These are phyloP conservation scores for Zygaena filipendulae DNA, from an alignment of 2,888 invertebrate genomes.

Conservation along the genomic window DNA sequence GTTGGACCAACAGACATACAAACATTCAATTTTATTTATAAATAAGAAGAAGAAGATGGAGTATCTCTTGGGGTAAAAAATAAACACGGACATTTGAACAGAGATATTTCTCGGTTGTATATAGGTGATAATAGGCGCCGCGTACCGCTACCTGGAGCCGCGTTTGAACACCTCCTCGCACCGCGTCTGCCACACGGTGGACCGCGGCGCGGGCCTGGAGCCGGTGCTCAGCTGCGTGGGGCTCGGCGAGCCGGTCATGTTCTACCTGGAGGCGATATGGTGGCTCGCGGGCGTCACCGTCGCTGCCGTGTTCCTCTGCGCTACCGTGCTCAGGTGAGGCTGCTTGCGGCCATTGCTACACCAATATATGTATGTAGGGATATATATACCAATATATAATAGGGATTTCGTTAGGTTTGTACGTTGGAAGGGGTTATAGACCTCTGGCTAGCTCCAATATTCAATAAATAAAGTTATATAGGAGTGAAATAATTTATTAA, in stretches of 20 bases:
- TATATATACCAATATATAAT: neutral
- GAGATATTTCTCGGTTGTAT: too few species aligned
- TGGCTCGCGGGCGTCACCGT: conserved; percentile 77
- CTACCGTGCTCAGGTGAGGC: conserved; percentile 71
- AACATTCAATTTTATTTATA: too few species aligned
- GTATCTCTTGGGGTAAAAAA: too few species aligned
- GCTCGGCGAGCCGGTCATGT: conserved; percentile 80
- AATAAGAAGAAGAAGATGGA: too few species aligned
- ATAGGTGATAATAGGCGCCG: conserved; percentile 49
- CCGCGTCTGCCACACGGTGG: conserved; percentile 56
- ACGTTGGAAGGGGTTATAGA: neutral
- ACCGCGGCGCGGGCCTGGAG: conserved; percentile 70
- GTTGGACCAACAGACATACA: too few species aligned
- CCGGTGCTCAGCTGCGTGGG: conserved; percentile 82
- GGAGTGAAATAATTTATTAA: too few species aligned
- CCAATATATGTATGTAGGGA: neutral
- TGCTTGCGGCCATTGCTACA: neutral
- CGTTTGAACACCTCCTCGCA: conserved; percentile 31
- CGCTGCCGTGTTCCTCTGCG: conserved; percentile 74
- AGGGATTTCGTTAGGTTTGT: neutral
- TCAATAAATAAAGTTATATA: too few species aligned
- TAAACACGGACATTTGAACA: too few species aligned
- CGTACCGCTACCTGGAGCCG: conserved; percentile 45
- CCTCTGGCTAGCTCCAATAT: too few species aligned
- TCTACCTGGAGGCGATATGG: conserved; percentile 85